Conservation (phyloP, 2,888 invertebrate species). For the Gonocerus acuteangulatus region DNA sequence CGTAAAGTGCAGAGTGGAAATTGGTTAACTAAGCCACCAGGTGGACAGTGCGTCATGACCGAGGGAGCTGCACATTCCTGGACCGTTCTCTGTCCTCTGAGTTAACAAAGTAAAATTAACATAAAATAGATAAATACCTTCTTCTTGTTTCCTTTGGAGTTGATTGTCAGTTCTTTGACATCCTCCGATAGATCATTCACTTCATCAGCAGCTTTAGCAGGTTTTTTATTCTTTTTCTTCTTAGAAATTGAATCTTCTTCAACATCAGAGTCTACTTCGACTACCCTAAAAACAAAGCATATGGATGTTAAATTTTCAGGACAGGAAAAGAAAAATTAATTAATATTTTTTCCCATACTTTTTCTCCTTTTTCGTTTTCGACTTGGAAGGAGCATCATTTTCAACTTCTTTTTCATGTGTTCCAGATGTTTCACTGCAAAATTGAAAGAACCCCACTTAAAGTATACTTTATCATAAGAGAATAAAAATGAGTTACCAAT, state of each 20-base stretch:
- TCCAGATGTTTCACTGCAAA: conserved; percentile 28
- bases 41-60: too few species aligned
- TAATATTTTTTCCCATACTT: too few species aligned
- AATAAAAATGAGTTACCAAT: too few species aligned
- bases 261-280: conserved; percentile 40
- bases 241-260: conserved; percentile 44
- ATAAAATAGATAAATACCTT: conserved; percentile 21
- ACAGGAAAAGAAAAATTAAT: too few species aligned
- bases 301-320: too few species aligned
- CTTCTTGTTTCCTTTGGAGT: conserved; percentile 35
- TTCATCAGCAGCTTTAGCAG: conserved; percentile 44
- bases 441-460: too few species aligned
- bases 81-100: too few species aligned
- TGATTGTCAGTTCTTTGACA: conserved; percentile 36
- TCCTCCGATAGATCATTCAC: conserved; percentile 44
- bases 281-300: conserved; percentile 14
- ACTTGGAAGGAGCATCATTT: conserved; percentile 42
- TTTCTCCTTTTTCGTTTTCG: conserved; percentile 47
- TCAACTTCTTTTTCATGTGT: conserved; percentile 32
- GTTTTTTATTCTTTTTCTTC: conserved; percentile 44
- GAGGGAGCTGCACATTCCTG: too few species aligned
- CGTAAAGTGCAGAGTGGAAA: too few species aligned
- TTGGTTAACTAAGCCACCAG: too few species aligned
- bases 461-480: too few species aligned
- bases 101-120: too few species aligned